A percentile compares a stretch with the other conserved stretches of the same genome.
These are phyloP conservation scores for Pseudocheirus occidentalis DNA, from an alignment of 2,797 vertebrate species.

Conservation along the genomic window DNA sequence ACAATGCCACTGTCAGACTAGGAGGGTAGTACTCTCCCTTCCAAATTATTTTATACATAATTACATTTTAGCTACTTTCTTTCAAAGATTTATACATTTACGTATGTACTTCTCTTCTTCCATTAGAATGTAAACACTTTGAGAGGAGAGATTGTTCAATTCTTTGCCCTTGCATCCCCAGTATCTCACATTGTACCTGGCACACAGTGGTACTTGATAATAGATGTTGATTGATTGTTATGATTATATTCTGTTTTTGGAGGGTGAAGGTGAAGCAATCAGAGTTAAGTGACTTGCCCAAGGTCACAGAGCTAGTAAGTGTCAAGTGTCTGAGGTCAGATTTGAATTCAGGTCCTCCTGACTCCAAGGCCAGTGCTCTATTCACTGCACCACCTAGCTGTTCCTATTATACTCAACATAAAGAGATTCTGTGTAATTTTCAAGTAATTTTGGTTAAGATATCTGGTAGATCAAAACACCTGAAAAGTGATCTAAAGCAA, in stretches of 20 bases:
- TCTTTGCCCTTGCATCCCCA: background rate
- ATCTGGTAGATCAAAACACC: constrained; percentile 56
- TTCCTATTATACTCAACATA: constrained; percentile 38
- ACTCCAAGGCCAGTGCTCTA: no score
- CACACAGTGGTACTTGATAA: background rate
- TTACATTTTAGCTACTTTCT: background rate
- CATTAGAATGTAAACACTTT: background rate
- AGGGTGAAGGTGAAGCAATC: no score
- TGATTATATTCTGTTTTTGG: constrained; percentile 25
- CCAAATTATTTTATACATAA: background rate
- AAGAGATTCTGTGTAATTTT: constrained; percentile 15
- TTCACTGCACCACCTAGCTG: no score
- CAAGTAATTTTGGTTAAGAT: constrained; percentile 49
- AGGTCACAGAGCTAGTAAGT: no score
- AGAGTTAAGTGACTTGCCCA: no score
- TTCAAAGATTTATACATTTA: background rate
- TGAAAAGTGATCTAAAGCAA: constrained; percentile 52
- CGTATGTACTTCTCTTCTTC: background rate
- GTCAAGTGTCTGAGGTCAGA: no score
- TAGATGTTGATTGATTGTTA: background rate
- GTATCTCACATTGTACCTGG: background rate
- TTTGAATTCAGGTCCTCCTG: no score
- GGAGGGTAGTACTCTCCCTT: background rate
- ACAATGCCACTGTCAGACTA: no score
- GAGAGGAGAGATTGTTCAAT: background rate